Base-by-base conservation (phyloP, 1,140 invertebrate species). In the Pachypeltis micranthus region DNA sequence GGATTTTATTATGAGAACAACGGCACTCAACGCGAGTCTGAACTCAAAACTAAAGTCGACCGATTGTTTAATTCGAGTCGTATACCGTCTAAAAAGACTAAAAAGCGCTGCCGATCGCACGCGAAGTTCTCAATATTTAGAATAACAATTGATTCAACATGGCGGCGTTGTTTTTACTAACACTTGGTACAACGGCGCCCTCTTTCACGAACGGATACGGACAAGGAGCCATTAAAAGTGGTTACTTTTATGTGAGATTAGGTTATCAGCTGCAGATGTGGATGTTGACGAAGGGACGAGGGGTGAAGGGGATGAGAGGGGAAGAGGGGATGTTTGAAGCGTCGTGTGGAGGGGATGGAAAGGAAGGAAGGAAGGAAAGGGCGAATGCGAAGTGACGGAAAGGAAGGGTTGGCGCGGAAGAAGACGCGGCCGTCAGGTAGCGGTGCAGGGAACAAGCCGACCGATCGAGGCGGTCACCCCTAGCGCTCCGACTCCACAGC, bases 71-170 rank as follows among this genome's bases (percentile, higher is more conserved):
- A n/a, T n/a, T n/a, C n/a, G n/a, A n/a, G n/a, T n/a, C n/a, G n/a
- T n/a, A n/a, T n/a, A n/a, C n/a, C n/a, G n/a, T n/a, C n/a, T n/a
- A n/a, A n/a, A n/a, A n/a, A n/a, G n/a, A n/a, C n/a, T n/a, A 21
- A 51, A 51, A 21, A 51, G 47, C 47, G 47, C 23, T 21, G 19
- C 12, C 47, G 4, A 51, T 14, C 47, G 31, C 47, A 51, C 23
- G 47, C 47, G 47, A 51, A 51, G 47, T 10, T 31, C 24, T 51
- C 44, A 26, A 16, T 26, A 62, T 44, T 25, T 44, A 51, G 60
- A 62, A 39, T 62, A 54, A 62, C 60, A 62, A 62, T 62, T 62
- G 60, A 62, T 62, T 62, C 60, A 62, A 62, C 47, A 62, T 62
- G 60, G 60, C 60, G 60, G 44, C 54, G 39, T 62, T 62, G 60